These are phyloP conservation scores for Dermatemys mawii DNA, from an alignment of 2,113 vertebrate genomes.

Conservation along the genomic window DNA sequence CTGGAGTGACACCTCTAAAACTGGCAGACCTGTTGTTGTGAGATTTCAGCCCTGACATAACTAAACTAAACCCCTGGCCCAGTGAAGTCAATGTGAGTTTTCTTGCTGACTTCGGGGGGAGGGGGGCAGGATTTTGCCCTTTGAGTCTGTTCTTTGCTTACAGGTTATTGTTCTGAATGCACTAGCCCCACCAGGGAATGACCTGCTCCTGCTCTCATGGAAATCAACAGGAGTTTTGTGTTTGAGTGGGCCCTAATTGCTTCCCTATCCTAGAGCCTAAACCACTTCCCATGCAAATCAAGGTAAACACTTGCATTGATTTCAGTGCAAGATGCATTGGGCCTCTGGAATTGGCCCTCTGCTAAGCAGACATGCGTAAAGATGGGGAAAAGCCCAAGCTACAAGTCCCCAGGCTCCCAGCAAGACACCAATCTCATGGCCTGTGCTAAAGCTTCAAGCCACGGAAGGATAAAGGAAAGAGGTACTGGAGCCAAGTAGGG, in stretches of 20 bases:
- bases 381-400: background rate
- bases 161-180: background rate
- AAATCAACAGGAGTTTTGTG: background rate
- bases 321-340: background rate
- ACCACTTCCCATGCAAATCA: background rate
- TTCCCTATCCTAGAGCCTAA: background rate
- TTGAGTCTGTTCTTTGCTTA: background rate
- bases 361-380: background rate
- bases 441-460: background rate
- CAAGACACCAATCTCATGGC: accelerated
- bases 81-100: background rate
- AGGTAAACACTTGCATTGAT: background rate
- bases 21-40: background rate
- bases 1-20: background rate
- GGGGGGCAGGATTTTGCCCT: background rate
- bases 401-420: background rate
- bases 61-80: background rate
- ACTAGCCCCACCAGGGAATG: background rate
- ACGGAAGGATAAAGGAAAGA: background rate
- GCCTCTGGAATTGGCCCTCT: background rate
- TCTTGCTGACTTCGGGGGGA: background rate
- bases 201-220: background rate
- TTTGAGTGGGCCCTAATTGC: background rate
- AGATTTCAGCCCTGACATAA: background rate
- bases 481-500: background rate